These are phyloP conservation scores for Araneus ventricosus DNA, from an alignment of 1,140 invertebrate species.

Conservation along the genomic window DNA sequence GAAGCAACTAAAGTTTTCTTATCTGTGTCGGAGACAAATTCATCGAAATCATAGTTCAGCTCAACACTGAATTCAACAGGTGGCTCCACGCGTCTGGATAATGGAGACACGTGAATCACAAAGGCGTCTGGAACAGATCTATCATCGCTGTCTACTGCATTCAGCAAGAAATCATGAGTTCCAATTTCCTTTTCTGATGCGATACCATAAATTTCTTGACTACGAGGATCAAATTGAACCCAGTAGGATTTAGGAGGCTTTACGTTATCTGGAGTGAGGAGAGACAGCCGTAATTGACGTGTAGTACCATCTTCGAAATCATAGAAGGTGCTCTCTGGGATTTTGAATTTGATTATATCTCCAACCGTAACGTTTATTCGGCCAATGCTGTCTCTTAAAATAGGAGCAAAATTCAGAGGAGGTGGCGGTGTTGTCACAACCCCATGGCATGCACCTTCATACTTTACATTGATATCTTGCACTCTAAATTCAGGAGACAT, in stretches of 20 bases:
- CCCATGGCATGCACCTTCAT: constrained; percentile 74
- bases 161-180: constrained; percentile 88
- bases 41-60: constrained; percentile 86
- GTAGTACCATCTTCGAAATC: constrained; percentile 91
- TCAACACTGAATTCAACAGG: constrained; percentile 86
- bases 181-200: constrained; percentile 88
- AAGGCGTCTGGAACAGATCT: constrained; percentile 88
- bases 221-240: constrained; percentile 92
- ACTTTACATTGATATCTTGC: constrained; percentile 76
- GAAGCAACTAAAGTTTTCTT: constrained; percentile 86
- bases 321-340: constrained; percentile 92
- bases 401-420: constrained; percentile 85
- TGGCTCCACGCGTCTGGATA: constrained; percentile 81
- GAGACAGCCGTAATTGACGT: constrained; percentile 85
- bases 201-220: constrained; percentile 93
- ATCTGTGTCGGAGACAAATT: constrained; percentile 85
- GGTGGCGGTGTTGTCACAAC: constrained; percentile 71
- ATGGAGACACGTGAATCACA: constrained; percentile 85
- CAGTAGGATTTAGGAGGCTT: constrained; percentile 86
- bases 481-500: constrained; percentile 77
- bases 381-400: constrained; percentile 90
- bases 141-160: constrained; percentile 85
- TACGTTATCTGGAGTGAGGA: constrained; percentile 86
- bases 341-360: constrained; percentile 87
- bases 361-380: constrained; percentile 89